Evolutionary conservation across 2,113 vertebrate genomes (phyloP).

Genomic region (Alaudala cheleensis): DNA sequence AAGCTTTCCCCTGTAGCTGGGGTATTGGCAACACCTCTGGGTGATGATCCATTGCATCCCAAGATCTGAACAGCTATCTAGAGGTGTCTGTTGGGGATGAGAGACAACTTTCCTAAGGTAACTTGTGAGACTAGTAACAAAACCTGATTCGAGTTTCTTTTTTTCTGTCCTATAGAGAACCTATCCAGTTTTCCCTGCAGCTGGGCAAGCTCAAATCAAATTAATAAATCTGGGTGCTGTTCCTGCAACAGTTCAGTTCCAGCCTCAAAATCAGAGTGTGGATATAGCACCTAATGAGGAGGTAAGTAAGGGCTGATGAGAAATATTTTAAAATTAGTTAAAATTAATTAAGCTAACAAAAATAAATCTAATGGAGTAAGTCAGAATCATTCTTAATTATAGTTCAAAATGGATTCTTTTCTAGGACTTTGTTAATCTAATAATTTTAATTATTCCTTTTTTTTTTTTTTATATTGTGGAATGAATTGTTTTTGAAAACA

Average conservation of each 20-base stretch:
- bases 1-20: neutral
- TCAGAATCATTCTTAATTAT: neutral
- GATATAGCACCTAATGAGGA: fast-evolving
- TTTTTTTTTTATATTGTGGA: neutral
- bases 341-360: neutral
- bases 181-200: conserved; percentile 81
- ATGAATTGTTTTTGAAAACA: neutral
- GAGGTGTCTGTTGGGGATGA: neutral
- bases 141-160: neutral
- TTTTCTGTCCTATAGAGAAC: conserved; percentile 79
- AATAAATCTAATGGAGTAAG: neutral
- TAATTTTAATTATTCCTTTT: neutral
- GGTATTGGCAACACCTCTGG: neutral
- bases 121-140: neutral
- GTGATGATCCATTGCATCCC: neutral
- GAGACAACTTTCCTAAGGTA: neutral
- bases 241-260: neutral
- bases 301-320: conserved; percentile 18
- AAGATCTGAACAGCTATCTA: neutral
- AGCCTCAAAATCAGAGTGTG: neutral
- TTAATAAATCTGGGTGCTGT: conserved; percentile 78
- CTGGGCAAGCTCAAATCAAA: conserved; percentile 81
- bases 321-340: neutral
- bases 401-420: neutral
- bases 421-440: neutral